Evolutionary conservation across 2,888 invertebrate species (phyloP).

Genomic region (Liopterus haemorrhoidalis): DNA sequence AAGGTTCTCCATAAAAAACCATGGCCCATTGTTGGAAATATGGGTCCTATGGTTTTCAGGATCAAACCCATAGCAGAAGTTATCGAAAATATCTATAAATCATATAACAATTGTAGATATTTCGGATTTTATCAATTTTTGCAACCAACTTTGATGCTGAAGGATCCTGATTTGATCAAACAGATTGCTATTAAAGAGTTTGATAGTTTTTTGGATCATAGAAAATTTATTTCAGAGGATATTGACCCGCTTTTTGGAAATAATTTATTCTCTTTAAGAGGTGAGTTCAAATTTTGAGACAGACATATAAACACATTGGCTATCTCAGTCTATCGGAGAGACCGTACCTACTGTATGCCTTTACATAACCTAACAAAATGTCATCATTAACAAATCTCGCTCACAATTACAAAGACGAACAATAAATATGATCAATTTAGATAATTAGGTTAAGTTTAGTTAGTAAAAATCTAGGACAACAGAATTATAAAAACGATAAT

Average conservation of each 20-base stretch:
- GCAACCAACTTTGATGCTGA: constrained; percentile 45
- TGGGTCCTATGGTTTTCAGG: constrained; percentile 30
- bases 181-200: constrained; percentile 51
- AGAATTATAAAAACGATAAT: too few species aligned
- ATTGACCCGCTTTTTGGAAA: constrained; percentile 47
- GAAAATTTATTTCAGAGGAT: constrained; percentile 28
- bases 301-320: too few species aligned
- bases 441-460: too few species aligned
- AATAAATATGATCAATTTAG: too few species aligned
- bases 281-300: too few species aligned
- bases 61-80: constrained; percentile 10
- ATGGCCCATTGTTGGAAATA: constrained; percentile 43
- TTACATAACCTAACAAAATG: too few species aligned
- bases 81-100: constrained; percentile 11
- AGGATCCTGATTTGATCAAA: constrained; percentile 52
- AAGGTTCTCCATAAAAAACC: constrained; percentile 29
- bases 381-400: too few species aligned
- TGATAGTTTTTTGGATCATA: constrained; percentile 49
- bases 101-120: constrained; percentile 15
- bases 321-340: too few species aligned
- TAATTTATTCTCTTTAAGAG: constrained; percentile 22
- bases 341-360: too few species aligned
- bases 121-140: constrained; percentile 24
- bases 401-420: too few species aligned
- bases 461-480: too few species aligned